A percentile compares a stretch with the other conserved stretches of the same genome.
Evolutionary conservation across 2,113 vertebrate genomes (phyloP).

Genomic region (Macrotus californicus): DNA sequence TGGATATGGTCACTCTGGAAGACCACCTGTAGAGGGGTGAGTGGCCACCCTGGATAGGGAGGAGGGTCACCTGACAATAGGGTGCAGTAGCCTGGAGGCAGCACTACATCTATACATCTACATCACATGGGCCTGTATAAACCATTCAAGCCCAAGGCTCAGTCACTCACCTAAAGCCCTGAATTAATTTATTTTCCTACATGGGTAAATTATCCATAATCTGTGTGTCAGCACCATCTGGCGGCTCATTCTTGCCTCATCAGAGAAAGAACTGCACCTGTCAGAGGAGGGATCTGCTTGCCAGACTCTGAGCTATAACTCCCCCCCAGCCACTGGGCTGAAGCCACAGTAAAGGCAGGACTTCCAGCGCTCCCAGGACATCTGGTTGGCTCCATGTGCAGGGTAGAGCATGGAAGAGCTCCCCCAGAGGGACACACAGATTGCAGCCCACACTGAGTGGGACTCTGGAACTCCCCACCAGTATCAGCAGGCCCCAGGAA

Average conservation of each 20-base stretch:
- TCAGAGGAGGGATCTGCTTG: not conserved
- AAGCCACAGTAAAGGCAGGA: not conserved
- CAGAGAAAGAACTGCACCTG: not conserved
- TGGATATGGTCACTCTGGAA: not conserved
- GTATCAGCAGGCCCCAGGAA: not conserved
- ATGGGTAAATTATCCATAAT: not conserved
- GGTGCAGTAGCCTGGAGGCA: not conserved
- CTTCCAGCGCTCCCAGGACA: not conserved
- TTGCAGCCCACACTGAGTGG: not conserved
- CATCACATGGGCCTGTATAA: not conserved
- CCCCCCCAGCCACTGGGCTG: accelerated
- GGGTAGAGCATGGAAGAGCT: not conserved
- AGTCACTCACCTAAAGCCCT: not conserved
- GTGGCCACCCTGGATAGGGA: not conserved
- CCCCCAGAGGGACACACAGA: not conserved
- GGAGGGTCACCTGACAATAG: not conserved
- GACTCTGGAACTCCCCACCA: not conserved
- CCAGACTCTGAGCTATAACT: not conserved
- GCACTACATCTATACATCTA: not conserved
- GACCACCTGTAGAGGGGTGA: not conserved
- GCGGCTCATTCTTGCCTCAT: no score
- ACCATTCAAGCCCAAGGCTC: not conserved
- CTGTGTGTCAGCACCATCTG: not conserved
- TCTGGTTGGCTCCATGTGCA: not conserved
- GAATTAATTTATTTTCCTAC: not conserved